Conservation (phyloP, 2,888 invertebrate species). For the Camponotus fellah region DNA sequence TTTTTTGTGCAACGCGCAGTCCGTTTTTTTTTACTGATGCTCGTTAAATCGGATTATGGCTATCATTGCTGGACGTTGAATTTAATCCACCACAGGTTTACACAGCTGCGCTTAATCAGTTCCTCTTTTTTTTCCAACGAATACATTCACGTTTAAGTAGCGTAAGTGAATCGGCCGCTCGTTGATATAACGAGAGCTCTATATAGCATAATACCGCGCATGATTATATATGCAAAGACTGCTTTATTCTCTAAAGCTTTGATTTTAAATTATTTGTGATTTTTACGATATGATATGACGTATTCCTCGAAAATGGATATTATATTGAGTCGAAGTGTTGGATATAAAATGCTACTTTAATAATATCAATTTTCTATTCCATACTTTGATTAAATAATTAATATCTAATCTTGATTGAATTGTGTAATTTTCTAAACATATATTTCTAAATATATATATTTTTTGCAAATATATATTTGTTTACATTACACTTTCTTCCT, state of each 20-base stretch:
- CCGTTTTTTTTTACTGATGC: constrained; percentile 57
- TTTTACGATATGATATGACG: neutral
- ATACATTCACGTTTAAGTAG: constrained; percentile 46
- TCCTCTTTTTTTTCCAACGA: constrained; percentile 18
- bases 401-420: neutral
- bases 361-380: neutral
- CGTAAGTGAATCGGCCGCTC: constrained; percentile 35
- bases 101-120: constrained; percentile 64
- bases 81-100: constrained; percentile 62
- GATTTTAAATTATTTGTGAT: constrained; percentile 19
- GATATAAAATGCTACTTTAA: neutral
- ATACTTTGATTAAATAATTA: neutral
- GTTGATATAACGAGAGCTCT: constrained; percentile 37
- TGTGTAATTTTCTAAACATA: neutral
- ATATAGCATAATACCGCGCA: neutral
- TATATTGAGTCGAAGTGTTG: neutral
- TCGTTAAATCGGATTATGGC: constrained; percentile 63
- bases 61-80: constrained; percentile 44
- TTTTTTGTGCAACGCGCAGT: constrained; percentile 6
- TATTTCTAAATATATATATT: neutral
- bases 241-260: constrained; percentile 20
- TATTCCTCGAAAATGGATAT: neutral
- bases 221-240: neutral
- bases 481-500: neutral
- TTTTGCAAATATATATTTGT: neutral